Base-by-base conservation (phyloP, 2,113 vertebrate species). In the Halcyon malimbica region DNA sequence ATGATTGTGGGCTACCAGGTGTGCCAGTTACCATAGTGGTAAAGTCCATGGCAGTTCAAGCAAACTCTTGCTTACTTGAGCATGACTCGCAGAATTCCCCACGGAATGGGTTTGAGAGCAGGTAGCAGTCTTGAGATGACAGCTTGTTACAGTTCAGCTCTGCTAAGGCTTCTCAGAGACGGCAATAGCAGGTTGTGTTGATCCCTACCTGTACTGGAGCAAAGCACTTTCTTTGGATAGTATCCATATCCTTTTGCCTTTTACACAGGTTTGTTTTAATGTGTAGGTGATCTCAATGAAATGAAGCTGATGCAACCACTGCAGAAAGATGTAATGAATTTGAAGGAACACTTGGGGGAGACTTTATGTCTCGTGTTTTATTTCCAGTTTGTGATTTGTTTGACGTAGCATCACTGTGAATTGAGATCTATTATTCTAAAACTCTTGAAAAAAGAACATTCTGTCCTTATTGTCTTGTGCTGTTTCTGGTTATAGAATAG, bases 291-390 rank as follows among this genome's bases (percentile, higher is more conserved):
- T 54, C 20, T 54, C 26, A 41, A 11, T 74, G 63, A 83, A 51
- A 16, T 54, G 76, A 24, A 37, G 25, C 33, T 86, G 46, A 19
- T 81, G 33, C 5, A 28, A 18, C 64, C 1, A 0, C 56, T 96
- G 73, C 39, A 81, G 64, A 51, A 78, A 71, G 94, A 62, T 96
- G 95, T 71, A 95, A 87, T 97, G 83, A 92, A 90, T 93, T 83
- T 81, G 73, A 93, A 93, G 60, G 60, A 93, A 96, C 94, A 89
- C 95, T 92, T 96, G 96, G 92, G 93, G 93, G 95, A 97, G 95
- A 94, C 96, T 96, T 94, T 35, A 93, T 60, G 89, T 95, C 69
- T 96, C 14, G 5, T 39, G 39, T 92, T 91, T 68, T 76, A 15
- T 76, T 90, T 80, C 53, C 42, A 77, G 28, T 17, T 90, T 86